Percentiles rank a stretch among this genome's conserved stretches.
These are phyloP conservation scores for Oreochromis mossambicus DNA, from an alignment of 2,797 vertebrate species.

Conservation along the genomic window DNA sequence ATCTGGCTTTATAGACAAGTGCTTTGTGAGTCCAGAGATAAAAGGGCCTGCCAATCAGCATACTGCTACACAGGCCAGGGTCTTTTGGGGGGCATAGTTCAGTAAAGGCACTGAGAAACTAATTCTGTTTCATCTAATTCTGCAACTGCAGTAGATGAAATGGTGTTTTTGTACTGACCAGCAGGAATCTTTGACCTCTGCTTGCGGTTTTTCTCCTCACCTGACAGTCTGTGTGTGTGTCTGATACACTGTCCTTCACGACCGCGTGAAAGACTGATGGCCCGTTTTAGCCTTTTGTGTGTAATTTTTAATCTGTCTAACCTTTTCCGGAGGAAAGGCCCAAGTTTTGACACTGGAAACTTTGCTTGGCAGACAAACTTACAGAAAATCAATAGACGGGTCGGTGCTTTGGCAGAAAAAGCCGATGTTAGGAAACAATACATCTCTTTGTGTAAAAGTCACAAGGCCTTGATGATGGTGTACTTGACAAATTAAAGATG, in stretches of 20 bases:
- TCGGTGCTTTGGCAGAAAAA: neutral
- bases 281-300: neutral
- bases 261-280: rapidly evolving
- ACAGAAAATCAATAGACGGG: neutral
- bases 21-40: slow-evolving; percentile 24
- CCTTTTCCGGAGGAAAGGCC: neutral
- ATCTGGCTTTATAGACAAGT: neutral
- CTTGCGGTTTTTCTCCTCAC: neutral
- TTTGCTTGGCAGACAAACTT: neutral
- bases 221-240: neutral
- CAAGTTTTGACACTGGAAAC: neutral
- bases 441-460: neutral
- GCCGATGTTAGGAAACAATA: neutral
- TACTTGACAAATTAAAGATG: neutral
- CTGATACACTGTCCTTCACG: neutral
- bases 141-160: slow-evolving; percentile 28
- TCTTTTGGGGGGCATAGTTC: neutral
- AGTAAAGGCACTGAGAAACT: neutral
- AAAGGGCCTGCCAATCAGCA: slow-evolving; percentile 24
- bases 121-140: neutral
- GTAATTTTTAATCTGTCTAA: neutral
- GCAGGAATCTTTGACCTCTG: neutral
- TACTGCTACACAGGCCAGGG: neutral
- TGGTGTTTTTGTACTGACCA: neutral
- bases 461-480: neutral